phyloP scores from a whole-genome alignment of 1,140 invertebrate genomes.

The Schlechtendalia chinensis region DNA sequence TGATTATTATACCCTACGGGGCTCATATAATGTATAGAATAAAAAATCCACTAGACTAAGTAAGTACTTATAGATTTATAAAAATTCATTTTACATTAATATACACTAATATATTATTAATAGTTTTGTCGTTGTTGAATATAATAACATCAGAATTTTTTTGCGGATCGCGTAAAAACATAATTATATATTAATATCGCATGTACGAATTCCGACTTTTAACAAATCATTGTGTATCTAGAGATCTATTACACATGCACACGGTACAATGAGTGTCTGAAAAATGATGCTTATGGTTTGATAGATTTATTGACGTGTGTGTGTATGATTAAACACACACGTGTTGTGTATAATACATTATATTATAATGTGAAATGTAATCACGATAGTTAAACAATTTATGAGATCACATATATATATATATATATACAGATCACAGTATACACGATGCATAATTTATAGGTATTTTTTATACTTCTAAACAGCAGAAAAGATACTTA shows the following conservation, averaged over 20 bases:
- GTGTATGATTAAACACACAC: no score
- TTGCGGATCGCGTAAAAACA: not conserved
- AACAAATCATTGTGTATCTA: no score
- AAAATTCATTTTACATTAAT: no score
- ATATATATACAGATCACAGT: no score
- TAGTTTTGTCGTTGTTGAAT: no score
- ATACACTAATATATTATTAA: no score
- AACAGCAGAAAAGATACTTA: not conserved
- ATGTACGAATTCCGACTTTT: not conserved
- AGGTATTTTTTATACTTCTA: not conserved
- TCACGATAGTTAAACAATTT: not conserved
- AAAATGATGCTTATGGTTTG: not conserved
- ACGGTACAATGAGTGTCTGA: not conserved
- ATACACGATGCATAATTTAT: not conserved
- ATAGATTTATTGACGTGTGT: slow-evolving; percentile 1
- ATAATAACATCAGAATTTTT: no score
- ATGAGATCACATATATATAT: not conserved
- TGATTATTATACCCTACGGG: no score
- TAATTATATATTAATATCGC: no score
- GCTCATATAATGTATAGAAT: not conserved
- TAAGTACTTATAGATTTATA: no score
- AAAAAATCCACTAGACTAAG: not conserved
- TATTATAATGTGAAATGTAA: not conserved
- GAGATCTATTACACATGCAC: not conserved
- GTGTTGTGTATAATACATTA: no score